These are phyloP conservation scores for Gephyroberyx darwinii DNA, from an alignment of 2,797 vertebrate genomes.

Conservation along the genomic window DNA sequence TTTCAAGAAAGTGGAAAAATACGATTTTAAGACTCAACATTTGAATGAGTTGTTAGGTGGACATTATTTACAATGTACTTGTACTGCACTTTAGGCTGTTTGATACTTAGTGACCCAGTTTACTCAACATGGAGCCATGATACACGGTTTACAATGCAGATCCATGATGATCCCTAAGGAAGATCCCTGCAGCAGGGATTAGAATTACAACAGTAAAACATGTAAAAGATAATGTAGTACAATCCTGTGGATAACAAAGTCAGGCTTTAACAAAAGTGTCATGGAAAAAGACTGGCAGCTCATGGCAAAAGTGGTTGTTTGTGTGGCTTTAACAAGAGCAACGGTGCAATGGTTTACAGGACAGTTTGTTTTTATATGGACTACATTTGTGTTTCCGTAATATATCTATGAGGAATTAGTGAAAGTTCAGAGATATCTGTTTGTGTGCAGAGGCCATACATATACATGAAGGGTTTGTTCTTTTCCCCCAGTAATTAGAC, in stretches of 20 bases:
- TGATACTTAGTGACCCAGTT: slow-evolving; percentile 3
- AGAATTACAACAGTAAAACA: background rate
- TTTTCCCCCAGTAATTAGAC: slow-evolving; percentile 2
- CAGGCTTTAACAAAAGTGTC: slow-evolving; percentile 1
- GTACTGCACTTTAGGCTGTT: slow-evolving; percentile 57
- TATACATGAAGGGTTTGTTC: slow-evolving; percentile 36
- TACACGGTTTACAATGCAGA: background rate
- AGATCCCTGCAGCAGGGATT: slow-evolving; percentile 58
- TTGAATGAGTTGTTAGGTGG: slow-evolving; percentile 32
- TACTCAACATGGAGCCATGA: slow-evolving; percentile 6
- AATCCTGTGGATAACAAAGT: slow-evolving; percentile 31
- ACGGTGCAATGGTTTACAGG: slow-evolving; percentile 69
- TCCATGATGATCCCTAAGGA: slow-evolving; percentile 36
- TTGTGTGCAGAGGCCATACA: slow-evolving; percentile 49
- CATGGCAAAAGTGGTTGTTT: background rate
- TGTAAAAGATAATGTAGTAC: slow-evolving; percentile 23
- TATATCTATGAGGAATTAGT: slow-evolving; percentile 29
- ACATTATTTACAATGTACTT: background rate
- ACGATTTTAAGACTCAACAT: background rate
- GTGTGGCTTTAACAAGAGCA: slow-evolving; percentile 31
- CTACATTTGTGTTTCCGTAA: slow-evolving; percentile 52
- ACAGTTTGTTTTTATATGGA: slow-evolving; percentile 59
- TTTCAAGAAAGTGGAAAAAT: background rate
- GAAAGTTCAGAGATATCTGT: slow-evolving; percentile 44
- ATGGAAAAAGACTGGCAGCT: slow-evolving; percentile 5